phyloP scores from a whole-genome alignment of 2,888 invertebrate species.

The Slavum lentiscoides region DNA sequence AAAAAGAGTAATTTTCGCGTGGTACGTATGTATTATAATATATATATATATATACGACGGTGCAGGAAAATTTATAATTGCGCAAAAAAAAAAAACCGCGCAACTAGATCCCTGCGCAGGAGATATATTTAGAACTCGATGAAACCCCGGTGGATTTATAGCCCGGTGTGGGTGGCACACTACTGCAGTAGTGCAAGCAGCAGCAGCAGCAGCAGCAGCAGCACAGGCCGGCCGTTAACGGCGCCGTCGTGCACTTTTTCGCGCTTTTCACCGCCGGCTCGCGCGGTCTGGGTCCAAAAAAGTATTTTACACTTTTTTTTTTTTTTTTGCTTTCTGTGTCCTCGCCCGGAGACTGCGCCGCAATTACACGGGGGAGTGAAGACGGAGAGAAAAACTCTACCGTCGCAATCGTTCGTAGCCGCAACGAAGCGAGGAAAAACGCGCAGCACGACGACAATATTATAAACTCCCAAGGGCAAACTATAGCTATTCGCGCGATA shows the following conservation, averaged over 20 bases:
- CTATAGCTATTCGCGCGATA: not conserved
- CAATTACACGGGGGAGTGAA: not conserved
- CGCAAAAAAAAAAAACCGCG: conserved; percentile 14
- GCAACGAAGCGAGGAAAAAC: conserved; percentile 7
- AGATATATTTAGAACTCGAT: conserved; percentile 38
- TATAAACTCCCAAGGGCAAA: conserved; percentile 8
- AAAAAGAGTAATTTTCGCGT: not conserved
- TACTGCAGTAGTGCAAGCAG: no score
- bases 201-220: no score
- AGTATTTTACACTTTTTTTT: not conserved
- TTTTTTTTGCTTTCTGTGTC: no score
- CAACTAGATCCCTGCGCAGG: conserved; percentile 1
- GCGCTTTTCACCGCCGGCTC: conserved; percentile 9
- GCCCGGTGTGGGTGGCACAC: conserved; percentile 36
- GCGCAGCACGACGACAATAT: not conserved
- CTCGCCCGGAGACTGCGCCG: not conserved
- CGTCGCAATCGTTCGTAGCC: not conserved
- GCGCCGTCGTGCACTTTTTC: conserved; percentile 30
- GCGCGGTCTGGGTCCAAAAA: conserved; percentile 6
- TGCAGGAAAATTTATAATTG: conserved; percentile 12
- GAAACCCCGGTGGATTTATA: conserved; percentile 41
- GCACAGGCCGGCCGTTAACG: no score
- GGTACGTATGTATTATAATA: no score
- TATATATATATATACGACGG: no score
- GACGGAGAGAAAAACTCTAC: not conserved